Evolutionary conservation across 2,797 vertebrate genomes (phyloP).

Genomic region (Rhinogobio ventralis): DNA sequence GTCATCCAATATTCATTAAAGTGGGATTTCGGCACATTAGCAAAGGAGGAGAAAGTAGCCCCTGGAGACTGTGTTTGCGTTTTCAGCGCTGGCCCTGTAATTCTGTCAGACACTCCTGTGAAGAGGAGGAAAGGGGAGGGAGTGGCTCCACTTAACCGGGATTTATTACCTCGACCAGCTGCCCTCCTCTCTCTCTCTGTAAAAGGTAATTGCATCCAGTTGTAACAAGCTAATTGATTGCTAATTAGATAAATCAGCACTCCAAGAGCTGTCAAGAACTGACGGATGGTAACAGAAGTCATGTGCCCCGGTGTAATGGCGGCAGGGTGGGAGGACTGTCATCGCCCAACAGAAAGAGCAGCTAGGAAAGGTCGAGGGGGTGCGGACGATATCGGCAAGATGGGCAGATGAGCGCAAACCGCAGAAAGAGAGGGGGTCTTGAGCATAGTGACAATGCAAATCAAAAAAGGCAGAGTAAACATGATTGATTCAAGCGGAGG

Average conservation of each 20-base stretch:
- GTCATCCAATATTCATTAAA: slow-evolving; percentile 87
- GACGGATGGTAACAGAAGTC: slow-evolving; percentile 88
- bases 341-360: slow-evolving; percentile 44
- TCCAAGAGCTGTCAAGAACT: slow-evolving; percentile 89
- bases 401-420: slow-evolving; percentile 48
- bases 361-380: slow-evolving; percentile 41
- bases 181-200: slow-evolving; percentile 90
- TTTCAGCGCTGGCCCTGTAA: slow-evolving; percentile 80
- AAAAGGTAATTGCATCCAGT: slow-evolving; percentile 99
- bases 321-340: slow-evolving; percentile 7
- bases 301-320: slow-evolving; percentile 71
- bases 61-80: slow-evolving; percentile 83
- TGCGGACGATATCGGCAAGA: slow-evolving; percentile 39
- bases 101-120: slow-evolving; percentile 83
- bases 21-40: slow-evolving; percentile 85
- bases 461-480: slow-evolving; percentile 83
- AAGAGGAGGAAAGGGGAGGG: slow-evolving; percentile 50
- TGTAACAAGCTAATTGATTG: slow-evolving; percentile 99
- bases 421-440: slow-evolving; percentile 34
- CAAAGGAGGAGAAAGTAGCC: slow-evolving; percentile 78
- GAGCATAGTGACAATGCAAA: slow-evolving; percentile 72
- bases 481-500: slow-evolving; percentile 87
- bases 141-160: slow-evolving; percentile 75
- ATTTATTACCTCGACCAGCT: slow-evolving; percentile 98
- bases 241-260: slow-evolving; percentile 99